Base-by-base conservation (phyloP, 2,113 vertebrate species). In the Pollachius pollachius region DNA sequence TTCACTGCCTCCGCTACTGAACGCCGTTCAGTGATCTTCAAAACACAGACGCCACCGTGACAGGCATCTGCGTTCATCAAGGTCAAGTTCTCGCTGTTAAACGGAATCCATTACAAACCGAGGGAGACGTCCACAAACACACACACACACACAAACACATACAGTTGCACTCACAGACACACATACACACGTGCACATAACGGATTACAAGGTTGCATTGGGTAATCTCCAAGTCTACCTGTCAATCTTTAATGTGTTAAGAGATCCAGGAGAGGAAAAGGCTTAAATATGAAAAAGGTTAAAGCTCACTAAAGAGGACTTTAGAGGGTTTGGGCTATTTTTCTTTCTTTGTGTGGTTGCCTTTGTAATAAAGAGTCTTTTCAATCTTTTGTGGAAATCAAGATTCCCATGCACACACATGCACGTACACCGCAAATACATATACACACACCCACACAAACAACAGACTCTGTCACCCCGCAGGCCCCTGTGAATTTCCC, bases 401-500 rank as follows among this genome's bases (percentile, higher is more conserved):
- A 48, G 41, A 9, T 2, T 11, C 41, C 41, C 41, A 23, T 19
- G 23, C 59, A 61, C 57, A 59, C 8, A 59, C 8, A 59, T n/a
- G 18, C 59, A 61, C 59, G 5, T 18, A 60, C 58, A 60, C 58
- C 5, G 9, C 5, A 60, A 5, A 60, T 2, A 60, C 52, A 56
- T 4, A 57, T 13, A 1, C 54, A 57, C 54, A 57, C 54, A 57
- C 54, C 5, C 54, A 54, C 52, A 54, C 54, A 64, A 27, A 64
- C 69, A 65, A 69, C 73, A 75, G 12, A 48, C 12, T 48, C 9
- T 48, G 41, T 9, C 41, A 13, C 12, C 41, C 41, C 41, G 41
- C 41, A 12, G 41, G 41, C 30, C 30, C 30, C 30, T 30, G 9
- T 48, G 41, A 48, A 48, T 11, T 48, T 48, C 41, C 41, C 41